Conservation (phyloP, 30 jellyfish, hydroid and myxozoan genomes). For the Turritopsis rubra region DNA sequence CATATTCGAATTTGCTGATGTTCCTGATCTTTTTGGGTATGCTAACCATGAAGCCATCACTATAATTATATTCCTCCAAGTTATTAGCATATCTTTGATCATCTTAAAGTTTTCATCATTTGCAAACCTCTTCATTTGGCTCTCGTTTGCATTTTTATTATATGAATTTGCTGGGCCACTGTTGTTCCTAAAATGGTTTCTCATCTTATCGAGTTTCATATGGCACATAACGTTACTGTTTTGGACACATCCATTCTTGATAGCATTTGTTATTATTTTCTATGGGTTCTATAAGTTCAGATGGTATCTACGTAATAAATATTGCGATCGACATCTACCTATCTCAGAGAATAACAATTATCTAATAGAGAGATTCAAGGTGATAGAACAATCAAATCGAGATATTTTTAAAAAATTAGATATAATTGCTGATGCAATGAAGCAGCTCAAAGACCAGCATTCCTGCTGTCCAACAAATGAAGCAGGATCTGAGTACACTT, state of each 20-base stretch:
- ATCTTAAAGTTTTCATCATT: conserved; percentile 1
- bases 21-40: not conserved
- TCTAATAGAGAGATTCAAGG: not conserved
- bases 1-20: not conserved
- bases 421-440: not conserved
- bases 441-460: not conserved
- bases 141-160: conserved; percentile 3
- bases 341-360: not conserved
- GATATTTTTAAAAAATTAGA: not conserved
- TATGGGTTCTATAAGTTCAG: not conserved
- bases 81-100: not conserved
- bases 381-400: not conserved
- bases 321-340: not conserved
- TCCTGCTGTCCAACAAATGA: not conserved
- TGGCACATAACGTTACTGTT: conserved; percentile 13
- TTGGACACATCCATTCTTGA: conserved; percentile 9
- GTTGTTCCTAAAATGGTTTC: not conserved
- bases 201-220: not conserved
- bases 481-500: not conserved
- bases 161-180: conserved; percentile 16
- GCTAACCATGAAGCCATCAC: conserved; percentile 16
- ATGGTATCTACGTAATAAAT: not conserved
- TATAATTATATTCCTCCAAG: conserved; percentile 1
- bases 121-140: not conserved
- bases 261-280: not conserved